phyloP scores from a whole-genome alignment of 2,888 invertebrate genomes.

The Teinopalpus imperialis region DNA sequence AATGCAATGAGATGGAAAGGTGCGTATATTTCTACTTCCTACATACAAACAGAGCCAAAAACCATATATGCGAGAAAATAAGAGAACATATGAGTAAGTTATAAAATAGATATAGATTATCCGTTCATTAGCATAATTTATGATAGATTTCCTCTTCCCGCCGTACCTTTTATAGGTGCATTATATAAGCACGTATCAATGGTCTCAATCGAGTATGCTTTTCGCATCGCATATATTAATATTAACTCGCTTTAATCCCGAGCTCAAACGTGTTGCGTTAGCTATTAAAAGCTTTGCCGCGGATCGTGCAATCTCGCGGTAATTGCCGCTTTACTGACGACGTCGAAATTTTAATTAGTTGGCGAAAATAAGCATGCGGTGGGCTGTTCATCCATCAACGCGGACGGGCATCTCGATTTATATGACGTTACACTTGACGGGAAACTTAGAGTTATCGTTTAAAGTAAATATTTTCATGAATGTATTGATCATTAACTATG shows the following conservation, averaged over 20 bases:
- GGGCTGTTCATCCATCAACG: slow-evolving; percentile 28
- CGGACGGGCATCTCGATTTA: slow-evolving; percentile 11
- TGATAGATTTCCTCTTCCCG: slow-evolving; percentile 12
- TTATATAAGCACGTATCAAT: slow-evolving; percentile 7
- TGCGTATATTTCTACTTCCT: too few relatives aligned
- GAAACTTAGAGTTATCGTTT: slow-evolving; percentile 6
- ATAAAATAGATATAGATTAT: slow-evolving; percentile 8
- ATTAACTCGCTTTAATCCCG: slow-evolving; percentile 20
- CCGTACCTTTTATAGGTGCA: background rate
- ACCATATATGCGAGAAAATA: too few relatives aligned
- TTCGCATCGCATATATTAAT: slow-evolving; percentile 23
- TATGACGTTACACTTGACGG: slow-evolving; percentile 13
- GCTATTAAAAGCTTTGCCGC: slow-evolving; percentile 39
- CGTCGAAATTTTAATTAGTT: slow-evolving; percentile 56
- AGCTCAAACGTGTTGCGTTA: slow-evolving; percentile 27
- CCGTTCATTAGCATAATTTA: slow-evolving; percentile 17
- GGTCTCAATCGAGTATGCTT: slow-evolving; percentile 6
- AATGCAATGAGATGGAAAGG: too few relatives aligned
- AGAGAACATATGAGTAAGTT: too few relatives aligned
- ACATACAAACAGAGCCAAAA: too few relatives aligned
- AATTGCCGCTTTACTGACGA: slow-evolving; percentile 46
- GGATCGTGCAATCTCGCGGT: slow-evolving; percentile 43
- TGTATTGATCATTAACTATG: slow-evolving; percentile 10
- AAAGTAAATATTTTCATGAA: slow-evolving; percentile 14
- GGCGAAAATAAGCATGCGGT: slow-evolving; percentile 34